Conservation (phyloP, 2,113 vertebrate species). For the Tyto alba region DNA sequence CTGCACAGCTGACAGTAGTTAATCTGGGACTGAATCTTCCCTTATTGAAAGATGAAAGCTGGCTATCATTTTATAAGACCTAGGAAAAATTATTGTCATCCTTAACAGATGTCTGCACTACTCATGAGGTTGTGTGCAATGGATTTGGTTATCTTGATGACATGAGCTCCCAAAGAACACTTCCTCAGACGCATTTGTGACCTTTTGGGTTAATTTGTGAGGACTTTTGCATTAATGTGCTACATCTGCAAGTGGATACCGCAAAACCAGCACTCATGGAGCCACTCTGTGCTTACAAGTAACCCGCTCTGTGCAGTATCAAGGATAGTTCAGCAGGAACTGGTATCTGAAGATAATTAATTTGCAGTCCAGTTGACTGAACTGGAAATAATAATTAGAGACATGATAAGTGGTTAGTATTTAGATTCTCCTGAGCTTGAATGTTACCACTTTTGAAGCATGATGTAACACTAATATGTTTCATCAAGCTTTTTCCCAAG, state of each 20-base stretch:
- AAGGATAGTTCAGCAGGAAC: not conserved
- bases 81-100: not conserved
- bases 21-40: not conserved
- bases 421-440: not conserved
- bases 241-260: not conserved
- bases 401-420: not conserved
- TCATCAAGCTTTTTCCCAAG: not conserved
- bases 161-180: not conserved
- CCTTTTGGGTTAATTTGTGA: conserved; percentile 13
- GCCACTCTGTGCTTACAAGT: not conserved
- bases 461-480: conserved; percentile 11
- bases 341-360: conserved; percentile 1
- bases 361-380: conserved; percentile 6
- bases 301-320: not conserved
- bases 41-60: not conserved
- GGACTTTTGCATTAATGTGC: not conserved
- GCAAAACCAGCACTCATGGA: not conserved
- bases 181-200: conserved; percentile 12
- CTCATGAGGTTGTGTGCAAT: not conserved
- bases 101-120: not conserved
- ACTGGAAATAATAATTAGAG: conserved; percentile 41
- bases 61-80: not conserved
- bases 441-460: conserved; percentile 25
- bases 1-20: not conserved
- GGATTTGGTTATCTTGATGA: not conserved